These are phyloP conservation scores for Erebia aethiops DNA, from an alignment of 2,888 invertebrate species.

Conservation along the genomic window DNA sequence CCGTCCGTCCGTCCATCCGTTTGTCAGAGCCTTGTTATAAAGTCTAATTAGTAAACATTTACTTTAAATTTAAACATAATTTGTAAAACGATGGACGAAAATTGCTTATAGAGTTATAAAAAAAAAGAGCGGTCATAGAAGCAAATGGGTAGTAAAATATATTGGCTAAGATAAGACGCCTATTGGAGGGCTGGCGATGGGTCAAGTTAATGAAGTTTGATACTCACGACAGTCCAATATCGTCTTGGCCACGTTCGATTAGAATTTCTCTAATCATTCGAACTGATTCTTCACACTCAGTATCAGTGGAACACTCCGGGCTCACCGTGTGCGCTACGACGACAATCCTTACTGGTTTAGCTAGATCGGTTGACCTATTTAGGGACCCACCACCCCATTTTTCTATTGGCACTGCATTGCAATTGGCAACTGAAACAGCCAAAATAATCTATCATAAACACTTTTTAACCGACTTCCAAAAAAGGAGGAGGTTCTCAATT, in stretches of 20 bases:
- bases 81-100: no score
- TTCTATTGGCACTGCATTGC: constrained; percentile 53
- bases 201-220: neutral
- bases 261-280: neutral
- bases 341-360: constrained; percentile 73
- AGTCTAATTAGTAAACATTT: no score
- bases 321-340: constrained; percentile 84
- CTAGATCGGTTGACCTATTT: constrained; percentile 46
- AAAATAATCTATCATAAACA: neutral
- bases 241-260: constrained; percentile 61
- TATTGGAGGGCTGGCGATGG: no score
- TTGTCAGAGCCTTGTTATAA: no score
- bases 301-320: constrained; percentile 64
- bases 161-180: no score
- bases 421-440: constrained; percentile 43
- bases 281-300: constrained; percentile 58
- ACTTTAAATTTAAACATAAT: no score
- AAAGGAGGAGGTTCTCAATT: no score
- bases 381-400: constrained; percentile 55
- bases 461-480: no score
- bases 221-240: constrained; percentile 84
- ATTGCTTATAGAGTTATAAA: no score
- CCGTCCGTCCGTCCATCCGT: no score
- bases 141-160: no score
- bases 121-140: no score